Percentiles rank a stretch among this genome's conserved stretches.
Evolutionary conservation across 2,113 vertebrate species (phyloP).

Genomic region (Phalacrocorax pelagicus): DNA sequence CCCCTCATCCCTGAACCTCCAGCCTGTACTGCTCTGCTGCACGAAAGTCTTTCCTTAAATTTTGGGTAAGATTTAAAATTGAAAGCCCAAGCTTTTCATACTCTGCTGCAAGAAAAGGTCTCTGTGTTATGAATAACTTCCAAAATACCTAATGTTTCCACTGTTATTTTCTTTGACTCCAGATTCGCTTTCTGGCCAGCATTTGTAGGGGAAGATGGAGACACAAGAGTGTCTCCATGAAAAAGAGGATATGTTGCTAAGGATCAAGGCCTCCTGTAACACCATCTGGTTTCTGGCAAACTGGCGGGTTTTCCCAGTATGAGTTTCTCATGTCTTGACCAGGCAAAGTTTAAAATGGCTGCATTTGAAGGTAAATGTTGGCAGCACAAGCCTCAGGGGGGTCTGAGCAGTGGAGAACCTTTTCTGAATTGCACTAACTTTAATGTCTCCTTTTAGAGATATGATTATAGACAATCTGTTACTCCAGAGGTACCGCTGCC

Average conservation of each 20-base stretch:
- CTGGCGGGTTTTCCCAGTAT: neutral
- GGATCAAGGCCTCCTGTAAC: neutral
- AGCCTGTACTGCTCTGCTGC: neutral
- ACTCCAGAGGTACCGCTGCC: neutral
- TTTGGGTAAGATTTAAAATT: neutral
- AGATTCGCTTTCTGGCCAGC: neutral
- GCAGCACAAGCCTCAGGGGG: neutral
- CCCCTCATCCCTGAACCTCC: neutral
- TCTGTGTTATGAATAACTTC: neutral
- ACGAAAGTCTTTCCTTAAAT: neutral
- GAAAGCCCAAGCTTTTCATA: neutral
- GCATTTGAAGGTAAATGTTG: neutral
- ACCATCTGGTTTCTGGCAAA: neutral
- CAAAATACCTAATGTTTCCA: neutral
- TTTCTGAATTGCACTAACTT: neutral
- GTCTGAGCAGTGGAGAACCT: neutral
- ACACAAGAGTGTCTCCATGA: neutral
- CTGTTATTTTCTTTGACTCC: neutral
- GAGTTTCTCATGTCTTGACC: neutral
- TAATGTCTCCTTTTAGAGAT: neutral
- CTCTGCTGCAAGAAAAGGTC: neutral
- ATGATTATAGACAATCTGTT: neutral
- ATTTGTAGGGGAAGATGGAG: neutral
- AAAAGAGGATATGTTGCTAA: neutral
- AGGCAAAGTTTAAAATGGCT: neutral